Evolutionary conservation across 2,888 invertebrate species (phyloP), one percentile per base, ranked within the genome.

Genomic region (Selenia dentaria): DNA sequence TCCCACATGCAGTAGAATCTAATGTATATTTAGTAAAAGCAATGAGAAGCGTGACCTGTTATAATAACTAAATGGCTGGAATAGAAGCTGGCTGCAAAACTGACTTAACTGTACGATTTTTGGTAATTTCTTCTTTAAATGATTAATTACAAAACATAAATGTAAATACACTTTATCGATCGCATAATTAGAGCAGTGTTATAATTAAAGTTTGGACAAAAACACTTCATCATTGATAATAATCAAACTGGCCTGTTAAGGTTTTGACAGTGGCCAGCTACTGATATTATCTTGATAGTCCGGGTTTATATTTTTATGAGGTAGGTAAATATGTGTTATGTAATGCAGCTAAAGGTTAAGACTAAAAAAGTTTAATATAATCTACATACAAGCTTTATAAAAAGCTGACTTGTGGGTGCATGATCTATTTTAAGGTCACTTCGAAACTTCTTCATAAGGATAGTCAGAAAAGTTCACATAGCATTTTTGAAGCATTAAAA

Each of bases 181-280:
- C 29, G 22, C 16, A 27, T 50, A 50, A 50, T 50, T 50, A 50
- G 44, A 22, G 37, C 43, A 37, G 24, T 26, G 35, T 51, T 40
- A 38, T 51, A 42, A 51, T 51, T 51, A 51, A 50, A 45, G 37
- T 48, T 47, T 34, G 41, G 11, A 45, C 38, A 51, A 51, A 51
- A 51, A 51, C 50, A 45, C 45, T 51, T 45, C 37, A 51, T 51
- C 50, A 51, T 25, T 27, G 50, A 51, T 51, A 51, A 45, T 12
- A 22, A 51, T 51, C 50, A 25, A 45, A n/a, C 35, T 14, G 22
- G 34, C 41, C 38, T 35, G 50, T 38, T 51, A 41, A 41, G 45
- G 50, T 38, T 49, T 45, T 45, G 50, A 45, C 50, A 51, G 41
- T 38, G 38, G 45, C 40, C 35, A 18, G 37, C 50, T 34, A 18